These are phyloP conservation scores for Spheniscus humboldti DNA, from an alignment of 2,797 vertebrate species.

Conservation along the genomic window DNA sequence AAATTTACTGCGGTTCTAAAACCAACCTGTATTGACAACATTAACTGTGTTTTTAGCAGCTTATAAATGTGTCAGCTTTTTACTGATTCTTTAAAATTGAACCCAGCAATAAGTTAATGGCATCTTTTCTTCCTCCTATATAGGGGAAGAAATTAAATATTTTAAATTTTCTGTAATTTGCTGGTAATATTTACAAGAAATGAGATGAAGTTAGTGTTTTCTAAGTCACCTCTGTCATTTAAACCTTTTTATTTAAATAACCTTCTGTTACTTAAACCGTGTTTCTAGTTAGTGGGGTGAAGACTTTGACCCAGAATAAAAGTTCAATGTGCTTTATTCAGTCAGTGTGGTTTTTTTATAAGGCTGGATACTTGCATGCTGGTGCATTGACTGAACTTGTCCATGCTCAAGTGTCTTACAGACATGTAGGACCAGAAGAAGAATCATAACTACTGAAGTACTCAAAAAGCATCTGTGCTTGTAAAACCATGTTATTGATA, in stretches of 20 bases:
- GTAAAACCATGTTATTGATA: not conserved
- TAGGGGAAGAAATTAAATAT: constrained; percentile 17
- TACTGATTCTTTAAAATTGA: constrained; percentile 50
- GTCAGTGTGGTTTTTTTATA: not conserved
- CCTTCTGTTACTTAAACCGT: not conserved
- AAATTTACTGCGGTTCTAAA: constrained; percentile 39
- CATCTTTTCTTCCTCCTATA: constrained; percentile 9
- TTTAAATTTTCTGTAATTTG: constrained; percentile 61
- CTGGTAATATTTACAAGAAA: constrained; percentile 34
- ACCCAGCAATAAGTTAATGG: constrained; percentile 21
- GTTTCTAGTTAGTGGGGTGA: not conserved
- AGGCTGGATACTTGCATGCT: not conserved
- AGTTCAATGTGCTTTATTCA: not conserved
- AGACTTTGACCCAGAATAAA: not conserved
- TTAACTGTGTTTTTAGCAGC: constrained; percentile 32
- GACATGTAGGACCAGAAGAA: not conserved
- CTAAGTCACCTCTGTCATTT: not conserved
- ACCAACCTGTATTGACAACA: not conserved
- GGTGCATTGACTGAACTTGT: not conserved
- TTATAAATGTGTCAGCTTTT: constrained; percentile 54
- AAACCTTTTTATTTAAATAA: not conserved
- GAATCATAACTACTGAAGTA: not conserved
- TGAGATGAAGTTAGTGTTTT: not conserved
- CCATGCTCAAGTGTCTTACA: not conserved
- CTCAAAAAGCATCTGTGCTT: not conserved